Base-by-base conservation (phyloP, 2,888 invertebrate species). In the Ceriagrion tenellum region DNA sequence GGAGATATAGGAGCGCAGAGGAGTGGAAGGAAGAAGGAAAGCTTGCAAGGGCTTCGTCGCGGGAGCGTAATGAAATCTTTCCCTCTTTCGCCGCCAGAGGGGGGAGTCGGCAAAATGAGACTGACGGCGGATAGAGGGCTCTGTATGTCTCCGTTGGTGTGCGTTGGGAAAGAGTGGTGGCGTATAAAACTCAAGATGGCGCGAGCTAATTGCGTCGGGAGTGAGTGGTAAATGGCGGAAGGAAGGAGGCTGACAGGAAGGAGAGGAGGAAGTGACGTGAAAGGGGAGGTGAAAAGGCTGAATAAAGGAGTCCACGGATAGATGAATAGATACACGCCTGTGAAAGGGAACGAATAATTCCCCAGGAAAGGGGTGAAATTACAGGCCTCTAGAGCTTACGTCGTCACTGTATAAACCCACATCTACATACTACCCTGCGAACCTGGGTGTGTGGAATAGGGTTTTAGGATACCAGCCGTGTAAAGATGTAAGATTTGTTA, bases 161-260 rank as follows among this genome's bases (percentile, higher is more conserved):
- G 47, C 8, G 8, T 47, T 47, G 47, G 12, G 69, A 69, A n/a
- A 69, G 91, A 91, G 91, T 59, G 56, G 91, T 35, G 91, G 59
- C 91, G 91, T 63, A 91, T 91, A 20, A 91, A 91, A 91, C 91
- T 91, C 91, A 91, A 91, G 91, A 91, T 91, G 91, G 91, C 91
- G 63, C 30, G n/a, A 12, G 63, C 91, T 91, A 91, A 63, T 91
- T 91, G 91, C 91, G 59, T 91, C 63, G 63, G 63, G 91, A 91
- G 91, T 59, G 88, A 47, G 88, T 88, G 88, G 88, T 18, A 88
- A 88, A 88, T 88, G 13, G 88, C 40, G 40, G 88, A 40, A 56
- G 8, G 90, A 59, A 47, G 56, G 40, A 40, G 35, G 91, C 63
- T 40, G 63, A 40, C 20, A 63, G 63, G 18, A 47, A 47, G 47